These are phyloP conservation scores for Strigamia maritima DNA, from an alignment of 2,888 invertebrate species.

Conservation along the genomic window DNA sequence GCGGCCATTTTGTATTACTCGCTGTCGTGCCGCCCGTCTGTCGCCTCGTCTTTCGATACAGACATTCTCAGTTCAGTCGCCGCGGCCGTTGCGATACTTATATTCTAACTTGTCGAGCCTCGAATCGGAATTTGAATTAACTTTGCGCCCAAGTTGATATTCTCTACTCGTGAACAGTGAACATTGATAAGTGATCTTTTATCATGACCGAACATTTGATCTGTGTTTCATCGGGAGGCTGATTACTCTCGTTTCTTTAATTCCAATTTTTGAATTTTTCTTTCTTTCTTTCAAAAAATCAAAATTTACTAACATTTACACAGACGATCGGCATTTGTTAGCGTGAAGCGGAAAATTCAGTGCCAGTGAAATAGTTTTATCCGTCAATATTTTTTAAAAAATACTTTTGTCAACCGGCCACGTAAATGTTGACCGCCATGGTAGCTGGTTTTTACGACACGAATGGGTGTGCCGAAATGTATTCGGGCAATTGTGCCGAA, in stretches of 20 bases:
- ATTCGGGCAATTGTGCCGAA: slow-evolving; percentile 37
- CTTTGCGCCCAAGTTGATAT: background rate
- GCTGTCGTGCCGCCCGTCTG: background rate
- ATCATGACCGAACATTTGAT: background rate
- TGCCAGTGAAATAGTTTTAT: background rate
- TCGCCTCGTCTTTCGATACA: slow-evolving; percentile 21
- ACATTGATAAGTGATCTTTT: background rate
- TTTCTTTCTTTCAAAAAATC: background rate
- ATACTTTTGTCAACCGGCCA: background rate
- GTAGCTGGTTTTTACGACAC: slow-evolving; percentile 41
- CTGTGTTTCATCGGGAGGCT: slow-evolving; percentile 20
- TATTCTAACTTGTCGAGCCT: background rate
- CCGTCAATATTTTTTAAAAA: background rate
- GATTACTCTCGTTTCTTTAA: background rate
- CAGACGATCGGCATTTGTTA: background rate
- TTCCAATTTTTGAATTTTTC: background rate
- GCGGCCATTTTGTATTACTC: background rate
- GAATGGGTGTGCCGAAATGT: slow-evolving; percentile 37
- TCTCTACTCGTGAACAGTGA: background rate
- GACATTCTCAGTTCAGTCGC: slow-evolving; percentile 7
- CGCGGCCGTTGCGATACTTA: background rate
- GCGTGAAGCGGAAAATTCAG: background rate
- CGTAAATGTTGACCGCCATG: slow-evolving; percentile 42
- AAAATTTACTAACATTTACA: background rate
- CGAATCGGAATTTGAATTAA: background rate